Base-by-base conservation (phyloP, 2,888 invertebrate genomes). In the Microctonus aethiopoides region DNA sequence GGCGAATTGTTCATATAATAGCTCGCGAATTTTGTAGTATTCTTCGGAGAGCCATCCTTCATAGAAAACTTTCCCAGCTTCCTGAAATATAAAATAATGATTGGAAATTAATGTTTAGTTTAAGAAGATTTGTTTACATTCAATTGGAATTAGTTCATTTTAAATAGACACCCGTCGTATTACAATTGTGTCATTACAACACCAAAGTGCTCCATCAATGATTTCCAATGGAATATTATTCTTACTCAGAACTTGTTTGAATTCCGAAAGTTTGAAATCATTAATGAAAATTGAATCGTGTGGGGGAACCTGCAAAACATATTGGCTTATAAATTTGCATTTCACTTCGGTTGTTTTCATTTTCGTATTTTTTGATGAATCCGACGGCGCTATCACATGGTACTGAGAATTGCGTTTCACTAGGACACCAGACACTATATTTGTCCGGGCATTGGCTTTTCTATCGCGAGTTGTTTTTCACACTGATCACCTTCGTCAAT, bases 1-100 rank as follows among this genome's bases (percentile, higher is more conserved):
- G 69, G 98, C 99, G 87, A 98, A 99, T 85, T 99, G 98, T 75
- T 95, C 94, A 84, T 99, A 99, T 34, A 99, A 88, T 41, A 98
- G 88, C 78, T 96, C 95, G 69, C 98, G 90, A 59, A 99, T 94
- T 89, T 92, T 94, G 87, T 94, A 99, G 87, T 97, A 99, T 77
- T 99, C 98, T 80, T 97, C 96, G 7, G 96, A 95, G 0, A 98
- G 88, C 68, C 95, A 94, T 0, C 99, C 99, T 88, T 99, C 99
- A 71, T 99, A 87, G 39, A 96, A 93, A 46, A 99, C 94, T 82
- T 93, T 92, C 0, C 98, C 98, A 65, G 94, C 92, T 81, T 95
- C 92, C 93, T 96, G 87, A 78, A 91, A 91, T 74, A 59, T 5
- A 10, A 24, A 81, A 77, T 79, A 76, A 75, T 57, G 70, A 36